These are phyloP conservation scores for Ceyx cyanopectus DNA, from an alignment of 2,113 vertebrate genomes.

Conservation along the genomic window DNA sequence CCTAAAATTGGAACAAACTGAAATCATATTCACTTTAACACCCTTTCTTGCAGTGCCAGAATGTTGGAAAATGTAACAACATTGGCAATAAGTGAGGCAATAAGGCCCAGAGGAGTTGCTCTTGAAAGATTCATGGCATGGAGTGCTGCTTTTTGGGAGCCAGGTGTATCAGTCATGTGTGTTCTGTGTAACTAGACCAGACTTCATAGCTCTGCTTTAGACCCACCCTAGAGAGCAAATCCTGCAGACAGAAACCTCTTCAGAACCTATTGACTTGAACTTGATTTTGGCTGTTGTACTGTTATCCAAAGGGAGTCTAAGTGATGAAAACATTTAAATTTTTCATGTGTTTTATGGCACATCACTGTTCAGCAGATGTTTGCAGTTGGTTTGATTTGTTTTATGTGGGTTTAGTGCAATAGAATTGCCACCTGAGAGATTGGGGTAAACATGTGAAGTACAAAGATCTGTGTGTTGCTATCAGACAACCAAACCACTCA, in stretches of 20 bases:
- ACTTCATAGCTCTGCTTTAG: background rate
- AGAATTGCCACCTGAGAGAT: background rate
- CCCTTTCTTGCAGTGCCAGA: conserved; percentile 24
- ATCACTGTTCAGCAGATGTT: background rate
- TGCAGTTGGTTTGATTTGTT: conserved; percentile 19
- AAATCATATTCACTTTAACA: conserved; percentile 22
- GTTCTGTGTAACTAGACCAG: background rate
- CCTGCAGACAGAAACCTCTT: background rate
- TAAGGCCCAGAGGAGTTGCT: background rate
- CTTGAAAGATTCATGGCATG: background rate
- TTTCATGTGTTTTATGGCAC: background rate
- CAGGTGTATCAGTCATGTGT: background rate
- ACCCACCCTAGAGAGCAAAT: background rate
- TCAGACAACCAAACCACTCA: background rate
- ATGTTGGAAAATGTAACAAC: conserved; percentile 32
- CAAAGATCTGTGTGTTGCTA: background rate
- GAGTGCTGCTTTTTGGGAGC: background rate
- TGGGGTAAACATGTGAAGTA: background rate
- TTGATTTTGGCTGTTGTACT: background rate
- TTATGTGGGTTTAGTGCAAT: background rate
- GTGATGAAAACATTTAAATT: background rate
- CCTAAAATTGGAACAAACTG: conserved; percentile 27
- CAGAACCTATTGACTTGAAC: background rate
- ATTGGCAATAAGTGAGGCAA: conserved; percentile 30
- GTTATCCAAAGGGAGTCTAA: background rate